Base-by-base conservation (phyloP, 2,888 invertebrate species). In the Schizaphis graminum region DNA sequence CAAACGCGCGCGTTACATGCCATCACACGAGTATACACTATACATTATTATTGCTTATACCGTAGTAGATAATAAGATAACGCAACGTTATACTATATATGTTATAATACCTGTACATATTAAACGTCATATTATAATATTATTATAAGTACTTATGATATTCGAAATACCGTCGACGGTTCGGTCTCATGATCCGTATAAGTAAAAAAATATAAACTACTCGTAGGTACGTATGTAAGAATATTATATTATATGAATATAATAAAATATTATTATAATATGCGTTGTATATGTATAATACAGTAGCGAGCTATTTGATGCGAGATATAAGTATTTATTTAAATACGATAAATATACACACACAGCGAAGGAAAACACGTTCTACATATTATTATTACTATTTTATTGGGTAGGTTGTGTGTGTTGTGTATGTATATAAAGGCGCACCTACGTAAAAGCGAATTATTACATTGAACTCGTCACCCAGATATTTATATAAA, bases 381-480 rank as follows among this genome's bases (percentile, higher is more conserved):
- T 77, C 24, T 41, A 77, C 35, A 41, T 77, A 77, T 35, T 77
- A 77, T 77, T 35, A 57, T 26, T 57, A 67, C 16, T 77, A 35
- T 77, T 41, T 77, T 77, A 77, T 77, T 77, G 35, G 77, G 77
- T 77, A 67, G 77, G 77, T 77, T 77, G 35, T 77, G 77, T 77
- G 35, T 35, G 77, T 21, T 24, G 67, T 35, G 77, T 21, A 5
- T 35, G 35, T 77, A 3, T 21, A 21, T 35, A 77, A 53, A 53
- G 77, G 21, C 35, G 35, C 77, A 35, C 77, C 77, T 89, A 13
- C 49, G 86, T 85, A 91, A 91, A 91, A 91, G 91, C 85, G 57
- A 91, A 91, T 91, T 91, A 91, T 91, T 86, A 47, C 57, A 35
- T 86, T 86, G 85, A 91, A 86, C 91, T 86, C 91, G 56, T 91